Base-by-base conservation (phyloP, 2,888 invertebrate species). In the Nymphalis polychloros region DNA sequence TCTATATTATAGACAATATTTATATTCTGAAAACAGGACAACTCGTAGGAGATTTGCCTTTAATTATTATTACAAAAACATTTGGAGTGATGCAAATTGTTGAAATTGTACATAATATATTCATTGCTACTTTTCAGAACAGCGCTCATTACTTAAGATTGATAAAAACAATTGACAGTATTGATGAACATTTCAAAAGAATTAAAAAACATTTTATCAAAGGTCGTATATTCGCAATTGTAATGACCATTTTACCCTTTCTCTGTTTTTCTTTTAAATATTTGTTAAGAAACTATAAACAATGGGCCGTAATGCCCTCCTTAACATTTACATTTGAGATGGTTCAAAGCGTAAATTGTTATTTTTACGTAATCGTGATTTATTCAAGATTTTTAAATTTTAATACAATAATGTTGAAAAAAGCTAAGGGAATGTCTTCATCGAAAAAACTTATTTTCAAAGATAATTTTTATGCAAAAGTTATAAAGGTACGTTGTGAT, bases 21-120 rank as follows among this genome's bases (percentile, higher is more conserved):
- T 77, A 55, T 19, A 84, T 85, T 1, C 67, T 64, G 0, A 82
- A 81, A 69, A 85, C 84, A 85, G 67, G 63, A 1, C 76, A 80
- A 3, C 83, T 83, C 0, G 79, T 69, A 59, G 65, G 76, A 16
- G 88, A 88, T 63, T 65, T 83, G 5, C 88, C 88, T 1, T 69
- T 88, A 5, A 83, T 84, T 48, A 75, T 86, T 41, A 65, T 87
- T 19, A 82, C 85, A 0, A 85, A 80, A 79, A 74, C 74, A 3
- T 86, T 76, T 61, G 78, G 78, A 1, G 70, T 75, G 10, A 63
- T 79, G 4, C 78, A 76, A 68, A 76, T 71, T 6, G 47, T 77
- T 13, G 88, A 87, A 79, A 76, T 75, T 3, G 64, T 79, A 35
- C 81, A 82, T 72, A 76, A 77, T 5, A 74, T 84, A 41, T 76